phyloP scores from a whole-genome alignment of 2,888 invertebrate genomes.

The Heliconius cydno region DNA sequence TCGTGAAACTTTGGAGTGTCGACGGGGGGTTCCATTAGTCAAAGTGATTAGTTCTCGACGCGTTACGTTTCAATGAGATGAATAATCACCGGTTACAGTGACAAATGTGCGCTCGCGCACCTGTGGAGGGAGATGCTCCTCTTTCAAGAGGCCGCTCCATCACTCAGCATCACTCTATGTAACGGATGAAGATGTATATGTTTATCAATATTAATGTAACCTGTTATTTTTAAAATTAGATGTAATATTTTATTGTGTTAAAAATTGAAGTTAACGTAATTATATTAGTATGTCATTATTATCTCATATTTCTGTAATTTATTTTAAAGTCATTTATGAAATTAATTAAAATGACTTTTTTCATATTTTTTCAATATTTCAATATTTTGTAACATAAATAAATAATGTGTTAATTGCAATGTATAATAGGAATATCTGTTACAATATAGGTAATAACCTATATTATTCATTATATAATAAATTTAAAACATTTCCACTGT shows the following conservation, averaged over 20 bases:
- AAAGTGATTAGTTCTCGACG: slow-evolving; percentile 80
- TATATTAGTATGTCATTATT: not conserved
- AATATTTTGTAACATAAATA: not conserved
- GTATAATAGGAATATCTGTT: no score
- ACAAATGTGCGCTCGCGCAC: slow-evolving; percentile 82
- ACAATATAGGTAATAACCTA: no score
- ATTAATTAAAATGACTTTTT: not conserved
- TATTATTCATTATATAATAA: no score
- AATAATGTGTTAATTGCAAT: not conserved
- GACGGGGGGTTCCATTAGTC: slow-evolving; percentile 83
- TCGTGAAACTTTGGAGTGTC: slow-evolving; percentile 78
- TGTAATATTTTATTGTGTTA: not conserved
- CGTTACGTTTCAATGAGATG: slow-evolving; percentile 83
- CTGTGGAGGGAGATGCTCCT: slow-evolving; percentile 61
- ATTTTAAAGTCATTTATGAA: not conserved
- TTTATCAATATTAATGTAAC: slow-evolving; percentile 70
- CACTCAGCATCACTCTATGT: slow-evolving; percentile 72
- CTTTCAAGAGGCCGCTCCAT: slow-evolving; percentile 74
- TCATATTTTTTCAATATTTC: no score
- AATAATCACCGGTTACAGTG: slow-evolving; percentile 81
- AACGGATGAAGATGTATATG: slow-evolving; percentile 81
- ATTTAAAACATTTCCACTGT: not conserved
- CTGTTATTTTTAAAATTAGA: slow-evolving; percentile 36
- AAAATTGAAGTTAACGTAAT: not conserved
- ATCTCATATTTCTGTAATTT: not conserved